phyloP scores from a whole-genome alignment of 2,113 vertebrate species.

The Pachycephala philippinensis region DNA sequence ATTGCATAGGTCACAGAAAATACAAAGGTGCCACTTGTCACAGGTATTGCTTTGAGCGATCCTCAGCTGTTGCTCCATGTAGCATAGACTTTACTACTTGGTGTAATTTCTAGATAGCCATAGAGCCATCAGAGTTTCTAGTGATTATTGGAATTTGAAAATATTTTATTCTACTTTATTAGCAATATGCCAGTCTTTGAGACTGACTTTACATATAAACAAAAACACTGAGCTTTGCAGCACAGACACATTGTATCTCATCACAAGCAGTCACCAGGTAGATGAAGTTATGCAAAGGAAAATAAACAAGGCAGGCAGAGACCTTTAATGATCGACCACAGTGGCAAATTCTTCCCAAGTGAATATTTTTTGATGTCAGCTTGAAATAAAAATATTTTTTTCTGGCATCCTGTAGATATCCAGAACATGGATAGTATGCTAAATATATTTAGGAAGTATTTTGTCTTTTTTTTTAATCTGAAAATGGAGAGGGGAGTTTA shows the following conservation, averaged over 20 bases:
- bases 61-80: not conserved
- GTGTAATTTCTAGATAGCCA: not conserved
- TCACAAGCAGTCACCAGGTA: not conserved
- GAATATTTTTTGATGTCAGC: not conserved
- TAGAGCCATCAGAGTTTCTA: not conserved
- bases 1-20: not conserved
- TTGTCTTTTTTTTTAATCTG: not conserved
- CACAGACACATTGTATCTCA: not conserved
- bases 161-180: not conserved
- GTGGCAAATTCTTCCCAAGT: not conserved
- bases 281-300: not conserved
- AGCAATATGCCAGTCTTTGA: not conserved
- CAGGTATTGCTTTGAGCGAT: not conserved
- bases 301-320: not conserved
- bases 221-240: not conserved
- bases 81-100: not conserved
- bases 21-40: not conserved
- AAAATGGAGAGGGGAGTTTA: not conserved
- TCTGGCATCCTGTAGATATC: not conserved
- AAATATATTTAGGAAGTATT: not conserved
- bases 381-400: not conserved
- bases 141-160: not conserved
- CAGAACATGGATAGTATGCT: not conserved
- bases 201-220: not conserved
- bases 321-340: not conserved